Percentiles rank a stretch among this genome's conserved stretches.
These are phyloP conservation scores for Clavelina lepadiformis DNA, from an alignment of 23 tunicate genomes.

Conservation along the genomic window DNA sequence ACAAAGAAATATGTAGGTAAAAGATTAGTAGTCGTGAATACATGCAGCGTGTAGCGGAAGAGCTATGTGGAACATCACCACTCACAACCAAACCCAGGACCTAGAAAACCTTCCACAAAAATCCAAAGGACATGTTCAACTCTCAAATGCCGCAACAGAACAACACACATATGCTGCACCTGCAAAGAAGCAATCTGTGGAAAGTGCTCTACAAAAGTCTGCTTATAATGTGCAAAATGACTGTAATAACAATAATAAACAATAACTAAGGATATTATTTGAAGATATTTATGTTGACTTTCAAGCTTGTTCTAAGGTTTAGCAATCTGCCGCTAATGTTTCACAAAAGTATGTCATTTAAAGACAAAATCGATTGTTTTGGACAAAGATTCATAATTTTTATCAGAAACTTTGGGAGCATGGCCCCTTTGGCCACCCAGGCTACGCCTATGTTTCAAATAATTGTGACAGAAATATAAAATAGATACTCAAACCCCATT, in stretches of 20 bases:
- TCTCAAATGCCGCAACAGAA: constrained; percentile 14
- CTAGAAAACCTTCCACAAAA: constrained; percentile 6
- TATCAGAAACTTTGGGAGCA: too few species aligned
- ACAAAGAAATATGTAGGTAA: constrained; percentile 14
- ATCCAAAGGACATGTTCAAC: constrained; percentile 13
- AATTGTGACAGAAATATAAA: too few species aligned
- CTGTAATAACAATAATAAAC: neutral
- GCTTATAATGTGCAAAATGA: neutral
- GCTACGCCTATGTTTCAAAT: too few species aligned
- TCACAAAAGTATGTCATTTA: too few species aligned
- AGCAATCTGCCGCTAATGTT: too few species aligned
- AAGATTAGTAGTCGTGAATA: constrained; percentile 18
- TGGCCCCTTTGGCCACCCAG: too few species aligned
- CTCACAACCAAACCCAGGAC: neutral
- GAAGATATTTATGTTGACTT: constrained; percentile 9
- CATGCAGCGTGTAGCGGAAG: constrained; percentile 21
- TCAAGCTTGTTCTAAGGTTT: neutral
- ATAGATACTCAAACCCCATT: too few species aligned
- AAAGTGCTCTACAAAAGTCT: constrained; percentile 6
- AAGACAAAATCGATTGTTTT: too few species aligned
- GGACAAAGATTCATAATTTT: too few species aligned
- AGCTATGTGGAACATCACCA: constrained; percentile 15
- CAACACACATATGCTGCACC: neutral
- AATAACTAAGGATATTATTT: neutral
- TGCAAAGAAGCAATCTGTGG: constrained; percentile 6